A percentile compares a stretch with the other conserved stretches of the same genome.
Conservation (phyloP, 2,888 invertebrate species). For the Harpagoxenus sublaevis region DNA sequence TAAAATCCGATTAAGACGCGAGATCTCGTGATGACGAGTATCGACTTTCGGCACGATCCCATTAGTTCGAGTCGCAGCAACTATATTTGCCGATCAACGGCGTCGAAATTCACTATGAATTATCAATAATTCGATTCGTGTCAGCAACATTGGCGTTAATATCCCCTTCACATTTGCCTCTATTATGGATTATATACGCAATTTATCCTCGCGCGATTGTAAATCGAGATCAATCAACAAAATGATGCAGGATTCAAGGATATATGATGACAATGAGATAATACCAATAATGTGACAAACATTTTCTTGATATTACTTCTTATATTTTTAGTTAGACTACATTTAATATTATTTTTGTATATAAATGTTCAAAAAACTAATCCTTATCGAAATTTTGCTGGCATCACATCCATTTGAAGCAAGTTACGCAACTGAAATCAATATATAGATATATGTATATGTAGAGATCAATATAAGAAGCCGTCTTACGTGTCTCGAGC, state of each 20-base stretch:
- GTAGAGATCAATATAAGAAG: constrained; percentile 28
- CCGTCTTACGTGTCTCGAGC: not conserved
- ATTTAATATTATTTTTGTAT: not conserved
- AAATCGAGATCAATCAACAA: constrained; percentile 16
- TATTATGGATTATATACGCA: constrained; percentile 22
- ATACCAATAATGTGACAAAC: not conserved
- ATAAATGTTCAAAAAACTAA: not conserved
- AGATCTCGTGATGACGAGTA: constrained; percentile 41
- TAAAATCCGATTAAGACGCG: constrained; percentile 49
- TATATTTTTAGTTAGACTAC: not conserved
- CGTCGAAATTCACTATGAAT: constrained; percentile 33
- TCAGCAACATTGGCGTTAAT: not conserved
- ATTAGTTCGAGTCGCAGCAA: constrained; percentile 24
- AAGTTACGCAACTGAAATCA: not conserved
- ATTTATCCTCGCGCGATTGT: constrained; percentile 7
- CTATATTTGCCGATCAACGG: constrained; percentile 21
- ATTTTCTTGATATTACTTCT: not conserved
- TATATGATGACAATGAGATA: not conserved
- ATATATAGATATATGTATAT: too few species aligned
- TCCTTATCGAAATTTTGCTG: not conserved
- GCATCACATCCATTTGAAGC: not conserved
- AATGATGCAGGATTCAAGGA: not conserved
- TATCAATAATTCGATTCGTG: constrained; percentile 36
- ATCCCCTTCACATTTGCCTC: constrained; percentile 28
- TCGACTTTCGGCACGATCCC: constrained; percentile 34